Evolutionary conservation across 2,888 invertebrate species (phyloP).

Genomic region (Linyphia triangularis): DNA sequence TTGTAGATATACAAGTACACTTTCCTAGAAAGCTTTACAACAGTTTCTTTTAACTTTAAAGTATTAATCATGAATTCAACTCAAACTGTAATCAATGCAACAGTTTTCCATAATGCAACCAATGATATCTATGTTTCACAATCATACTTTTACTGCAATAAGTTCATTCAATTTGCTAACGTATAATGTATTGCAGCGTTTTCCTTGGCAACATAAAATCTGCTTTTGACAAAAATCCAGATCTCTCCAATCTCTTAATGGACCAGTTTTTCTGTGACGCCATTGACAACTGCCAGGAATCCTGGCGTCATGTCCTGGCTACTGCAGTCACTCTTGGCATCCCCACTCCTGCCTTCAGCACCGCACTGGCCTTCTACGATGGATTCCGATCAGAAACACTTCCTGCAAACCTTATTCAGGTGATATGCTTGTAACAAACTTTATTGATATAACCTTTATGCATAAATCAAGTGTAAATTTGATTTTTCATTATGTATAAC

Average conservation of each 20-base stretch:
- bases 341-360: slow-evolving; percentile 94
- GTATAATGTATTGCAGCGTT: slow-evolving; percentile 83
- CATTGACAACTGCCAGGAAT: slow-evolving; percentile 88
- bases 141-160: too few species aligned
- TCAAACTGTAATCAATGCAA: too few species aligned
- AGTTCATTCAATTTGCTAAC: background rate
- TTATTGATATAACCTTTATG: too few species aligned
- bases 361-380: slow-evolving; percentile 98
- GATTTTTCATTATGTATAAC: too few species aligned
- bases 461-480: too few species aligned
- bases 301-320: slow-evolving; percentile 91
- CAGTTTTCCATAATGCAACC: too few species aligned
- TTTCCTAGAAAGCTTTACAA: too few species aligned
- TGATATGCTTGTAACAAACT: too few species aligned
- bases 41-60: too few species aligned
- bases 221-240: slow-evolving; percentile 93
- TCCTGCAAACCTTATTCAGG: slow-evolving; percentile 97
- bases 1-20: too few species aligned
- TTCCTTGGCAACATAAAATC: slow-evolving; percentile 95
- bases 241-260: slow-evolving; percentile 90
- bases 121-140: too few species aligned
- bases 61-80: too few species aligned
- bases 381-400: slow-evolving; percentile 92
- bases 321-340: slow-evolving; percentile 86
- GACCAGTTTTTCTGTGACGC: slow-evolving; percentile 95